Percentiles rank a stretch among this genome's conserved stretches.
Conservation (phyloP, 2,113 vertebrate genomes). For the Trichomycterus rosablanca region DNA sequence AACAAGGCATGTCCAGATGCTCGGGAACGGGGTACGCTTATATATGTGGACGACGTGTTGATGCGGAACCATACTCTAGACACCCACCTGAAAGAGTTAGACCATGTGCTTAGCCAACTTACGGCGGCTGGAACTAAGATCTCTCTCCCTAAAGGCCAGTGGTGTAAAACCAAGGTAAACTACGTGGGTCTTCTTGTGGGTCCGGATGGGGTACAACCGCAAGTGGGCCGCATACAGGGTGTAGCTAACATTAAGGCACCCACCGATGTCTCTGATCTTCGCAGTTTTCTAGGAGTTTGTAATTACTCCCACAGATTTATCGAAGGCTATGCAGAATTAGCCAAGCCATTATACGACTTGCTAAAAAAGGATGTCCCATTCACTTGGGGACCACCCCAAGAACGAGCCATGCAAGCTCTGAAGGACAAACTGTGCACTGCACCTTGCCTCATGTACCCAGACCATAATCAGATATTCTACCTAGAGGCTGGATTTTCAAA, state of each 20-base stretch:
- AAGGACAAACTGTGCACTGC: not conserved
- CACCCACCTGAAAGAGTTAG: not conserved
- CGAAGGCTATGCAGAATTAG: not conserved
- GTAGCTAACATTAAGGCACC: not conserved
- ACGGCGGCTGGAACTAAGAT: not conserved
- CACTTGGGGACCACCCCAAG: not conserved
- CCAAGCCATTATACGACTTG: not conserved
- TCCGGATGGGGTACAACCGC: not conserved
- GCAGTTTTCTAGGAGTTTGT: not conserved
- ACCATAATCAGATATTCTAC: constrained; percentile 14
- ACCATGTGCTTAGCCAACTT: not conserved
- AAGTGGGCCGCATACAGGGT: not conserved
- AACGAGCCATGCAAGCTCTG: not conserved
- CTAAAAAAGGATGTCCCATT: not conserved
- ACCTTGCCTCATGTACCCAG: constrained; percentile 21
- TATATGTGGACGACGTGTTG: constrained; percentile 3
- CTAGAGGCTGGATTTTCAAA: constrained; percentile 25
- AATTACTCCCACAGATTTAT: not conserved
- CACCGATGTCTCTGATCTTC: not conserved
- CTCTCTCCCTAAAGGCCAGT: not conserved
- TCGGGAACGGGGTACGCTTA: not conserved
- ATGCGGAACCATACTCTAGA: not conserved
- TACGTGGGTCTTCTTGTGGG: not conserved
- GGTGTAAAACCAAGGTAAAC: not conserved
- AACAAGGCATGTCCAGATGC: not conserved